Percentiles rank a stretch among this genome's conserved stretches.
These are phyloP conservation scores for Stegana nigrithorax DNA, from an alignment of 2,888 invertebrate genomes.

Conservation along the genomic window DNA sequence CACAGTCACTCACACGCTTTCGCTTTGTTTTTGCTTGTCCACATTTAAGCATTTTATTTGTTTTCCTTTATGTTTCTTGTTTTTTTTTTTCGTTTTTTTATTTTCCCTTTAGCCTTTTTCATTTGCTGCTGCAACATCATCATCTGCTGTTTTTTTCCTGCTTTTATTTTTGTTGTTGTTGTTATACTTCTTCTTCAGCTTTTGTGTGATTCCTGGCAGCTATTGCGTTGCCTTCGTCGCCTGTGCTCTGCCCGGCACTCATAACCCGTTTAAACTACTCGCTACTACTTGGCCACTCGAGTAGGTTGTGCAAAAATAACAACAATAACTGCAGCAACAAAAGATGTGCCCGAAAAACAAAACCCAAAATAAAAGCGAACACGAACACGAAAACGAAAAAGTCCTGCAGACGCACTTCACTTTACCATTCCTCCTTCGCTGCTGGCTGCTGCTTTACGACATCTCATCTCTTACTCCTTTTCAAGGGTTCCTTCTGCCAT, in stretches of 20 bases:
- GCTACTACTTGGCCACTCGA: too few relatives aligned
- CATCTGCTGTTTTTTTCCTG: background rate
- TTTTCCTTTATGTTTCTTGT: conserved; percentile 1
- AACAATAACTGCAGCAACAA: too few relatives aligned
- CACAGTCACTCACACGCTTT: too few relatives aligned
- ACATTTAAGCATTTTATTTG: conserved; percentile 8
- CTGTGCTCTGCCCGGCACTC: background rate
- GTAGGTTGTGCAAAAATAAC: too few relatives aligned
- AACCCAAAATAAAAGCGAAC: too few relatives aligned
- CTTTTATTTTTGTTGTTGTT: background rate
- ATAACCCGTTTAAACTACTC: too few relatives aligned
- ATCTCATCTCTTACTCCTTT: background rate
- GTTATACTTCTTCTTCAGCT: too few relatives aligned
- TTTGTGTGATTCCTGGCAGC: background rate
- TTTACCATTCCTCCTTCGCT: background rate
- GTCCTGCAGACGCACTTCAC: conserved; percentile 18
- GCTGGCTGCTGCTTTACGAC: background rate
- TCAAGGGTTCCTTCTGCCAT: conserved; percentile 19
- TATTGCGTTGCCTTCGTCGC: background rate
- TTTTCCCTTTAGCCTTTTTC: background rate
- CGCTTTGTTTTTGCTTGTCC: conserved; percentile 9
- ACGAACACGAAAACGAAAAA: too few relatives aligned
- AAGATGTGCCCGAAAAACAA: too few relatives aligned
- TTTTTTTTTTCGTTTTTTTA: background rate
- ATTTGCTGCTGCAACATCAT: background rate